A percentile compares a stretch with the other conserved stretches of the same genome.
Conservation (phyloP, 2,113 vertebrate species). For the Synchiropus splendidus region DNA sequence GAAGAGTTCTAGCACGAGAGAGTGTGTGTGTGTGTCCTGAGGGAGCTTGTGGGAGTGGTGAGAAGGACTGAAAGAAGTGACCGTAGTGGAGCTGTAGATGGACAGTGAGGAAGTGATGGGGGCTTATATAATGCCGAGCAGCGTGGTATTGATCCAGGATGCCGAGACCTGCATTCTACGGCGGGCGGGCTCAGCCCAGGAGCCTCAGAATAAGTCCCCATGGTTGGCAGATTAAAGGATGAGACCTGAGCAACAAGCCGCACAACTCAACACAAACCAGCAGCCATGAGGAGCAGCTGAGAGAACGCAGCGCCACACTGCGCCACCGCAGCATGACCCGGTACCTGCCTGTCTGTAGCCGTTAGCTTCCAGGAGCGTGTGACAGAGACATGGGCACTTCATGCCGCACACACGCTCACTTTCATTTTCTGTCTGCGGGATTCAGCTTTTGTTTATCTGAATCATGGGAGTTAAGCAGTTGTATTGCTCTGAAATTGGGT, state of each 20-base stretch:
- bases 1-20: constrained; percentile 17
- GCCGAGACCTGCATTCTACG: constrained; percentile 18
- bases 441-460: no score
- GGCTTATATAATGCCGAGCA: constrained; percentile 31
- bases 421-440: no score
- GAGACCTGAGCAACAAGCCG: constrained; percentile 41
- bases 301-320: constrained; percentile 15
- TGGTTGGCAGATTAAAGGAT: constrained; percentile 59
- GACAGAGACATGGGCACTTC: constrained; percentile 11
- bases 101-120: constrained; percentile 12
- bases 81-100: constrained; percentile 5
- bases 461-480: no score
- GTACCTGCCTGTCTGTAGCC: constrained; percentile 18
- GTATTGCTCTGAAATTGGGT: no score
- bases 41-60: constrained; percentile 28
- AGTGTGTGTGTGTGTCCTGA: constrained; percentile 6
- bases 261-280: constrained; percentile 38
- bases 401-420: no score
- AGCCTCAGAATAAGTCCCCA: constrained; percentile 38
- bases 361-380: constrained; percentile 35
- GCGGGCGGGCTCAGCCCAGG: constrained; percentile 33
- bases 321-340: constrained; percentile 36
- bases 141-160: constrained; percentile 45
- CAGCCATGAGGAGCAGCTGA: constrained; percentile 45
- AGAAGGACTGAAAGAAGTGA: constrained; percentile 9